Evolutionary conservation across 2,797 vertebrate species (phyloP), one percentile per base, ranked within the genome.

Genomic region (Vultur gryphus): DNA sequence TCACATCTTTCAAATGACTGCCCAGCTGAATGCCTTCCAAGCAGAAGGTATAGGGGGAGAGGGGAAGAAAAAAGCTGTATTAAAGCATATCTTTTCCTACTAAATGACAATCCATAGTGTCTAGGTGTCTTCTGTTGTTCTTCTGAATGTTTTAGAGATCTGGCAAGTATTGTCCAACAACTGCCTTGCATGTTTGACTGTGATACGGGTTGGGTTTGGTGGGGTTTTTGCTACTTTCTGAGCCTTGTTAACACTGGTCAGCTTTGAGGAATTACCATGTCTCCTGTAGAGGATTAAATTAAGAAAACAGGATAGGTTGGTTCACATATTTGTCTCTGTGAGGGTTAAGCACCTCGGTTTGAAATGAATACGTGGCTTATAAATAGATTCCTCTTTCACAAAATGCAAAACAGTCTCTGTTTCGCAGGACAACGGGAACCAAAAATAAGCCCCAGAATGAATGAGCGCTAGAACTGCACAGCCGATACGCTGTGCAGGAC

Each of bases 301-400:
- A 28, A 48, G 58, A 48, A 46, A 62, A 46, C 33, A 16, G 12
- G 18, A 55, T 33, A 46, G 51, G 62, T 84, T 79, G 17, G 16
- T 23, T 91, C 66, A 39, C 7, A 1, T 3, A 0, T 72, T 87
- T 84, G 49, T 29, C 61, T 66, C 70, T 33, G 29, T 55, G 55
- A 91, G 55, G n/a, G 71, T n/a, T 94, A 93, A 93, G 57, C 67
- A 77, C 61, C 48, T 85, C 0, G 0, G 15, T 65, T 66, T 69
- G 87, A 91, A 95, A 75, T 91, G 58, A 91, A 52, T 62, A 4
- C 2, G 1, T 49, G 58, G n/a, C 49, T 91, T 91, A 90, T 91
- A 93, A 94, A 93, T 93, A 94, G 93, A 90, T 90, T 88, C 29
- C 21, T 96, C 88, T 91, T 79, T 94, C 76, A 90, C 72, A 59